These are phyloP conservation scores for Cydia strobilella DNA, from an alignment of 1,140 invertebrate species.

Conservation along the genomic window DNA sequence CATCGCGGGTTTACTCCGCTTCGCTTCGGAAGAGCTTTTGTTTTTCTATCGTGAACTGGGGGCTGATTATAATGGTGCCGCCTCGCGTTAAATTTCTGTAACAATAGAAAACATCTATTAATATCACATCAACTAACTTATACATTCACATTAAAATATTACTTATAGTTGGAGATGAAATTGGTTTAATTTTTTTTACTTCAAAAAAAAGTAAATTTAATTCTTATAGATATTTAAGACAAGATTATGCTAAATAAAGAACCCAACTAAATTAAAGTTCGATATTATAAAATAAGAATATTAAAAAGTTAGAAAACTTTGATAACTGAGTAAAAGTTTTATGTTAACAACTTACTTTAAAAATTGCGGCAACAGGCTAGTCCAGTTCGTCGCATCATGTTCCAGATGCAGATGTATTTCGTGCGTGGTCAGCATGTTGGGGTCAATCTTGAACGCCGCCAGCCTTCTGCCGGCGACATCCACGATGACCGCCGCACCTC, in stretches of 20 bases:
- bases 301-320: background rate
- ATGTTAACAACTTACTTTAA: conserved; percentile 86
- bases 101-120: conserved; percentile 55
- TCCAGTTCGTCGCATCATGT: conserved; percentile 90
- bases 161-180: background rate
- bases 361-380: conserved; percentile 90
- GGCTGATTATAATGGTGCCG: conserved; percentile 91
- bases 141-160: conserved; percentile 23
- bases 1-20: conserved; percentile 70
- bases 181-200: background rate
- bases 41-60: conserved; percentile 90
- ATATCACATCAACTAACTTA: conserved; percentile 30
- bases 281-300: background rate
- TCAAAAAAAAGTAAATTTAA: conserved; percentile 25
- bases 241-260: no score
- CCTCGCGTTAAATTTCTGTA: conserved; percentile 89
- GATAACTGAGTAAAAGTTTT: background rate
- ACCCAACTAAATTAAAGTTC: no score
- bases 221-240: background rate
- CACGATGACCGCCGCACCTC: conserved; percentile 88
- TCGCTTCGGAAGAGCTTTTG: conserved; percentile 91
- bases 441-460: conserved; percentile 89
- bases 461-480: conserved; percentile 85
- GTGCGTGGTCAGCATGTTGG: conserved; percentile 90
- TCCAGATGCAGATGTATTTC: conserved; percentile 91